Conservation (phyloP, 2,888 invertebrate genomes). For the Dexiosoma caninum region DNA sequence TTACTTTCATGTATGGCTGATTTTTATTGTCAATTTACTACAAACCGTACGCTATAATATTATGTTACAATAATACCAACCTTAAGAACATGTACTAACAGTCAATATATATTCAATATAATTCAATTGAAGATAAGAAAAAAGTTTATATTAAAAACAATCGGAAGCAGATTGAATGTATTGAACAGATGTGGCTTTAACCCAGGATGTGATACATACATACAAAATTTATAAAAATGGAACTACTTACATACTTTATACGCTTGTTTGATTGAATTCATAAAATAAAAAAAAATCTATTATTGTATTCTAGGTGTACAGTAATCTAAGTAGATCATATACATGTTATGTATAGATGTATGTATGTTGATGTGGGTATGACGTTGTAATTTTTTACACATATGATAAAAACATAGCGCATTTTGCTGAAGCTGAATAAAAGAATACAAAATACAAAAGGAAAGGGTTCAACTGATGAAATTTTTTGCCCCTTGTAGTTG, state of each 20-base stretch:
- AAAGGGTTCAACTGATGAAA: conserved; percentile 32
- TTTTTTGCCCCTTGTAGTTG: background rate
- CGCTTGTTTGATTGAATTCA: background rate
- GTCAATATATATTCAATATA: conserved; percentile 23
- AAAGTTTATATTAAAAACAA: background rate
- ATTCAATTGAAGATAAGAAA: conserved; percentile 19
- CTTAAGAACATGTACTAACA: background rate
- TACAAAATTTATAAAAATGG: background rate
- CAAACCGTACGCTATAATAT: conserved; percentile 41
- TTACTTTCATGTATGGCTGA: conserved; percentile 75
- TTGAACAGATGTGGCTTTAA: background rate
- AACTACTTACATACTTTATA: background rate
- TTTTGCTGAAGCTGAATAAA: background rate
- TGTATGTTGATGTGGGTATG: no score
- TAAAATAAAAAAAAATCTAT: background rate
- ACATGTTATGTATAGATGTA: no score
- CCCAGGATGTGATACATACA: background rate
- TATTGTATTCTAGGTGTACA: no score
- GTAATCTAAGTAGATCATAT: no score
- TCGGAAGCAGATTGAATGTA: conserved; percentile 8
- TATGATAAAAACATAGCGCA: conserved; percentile 41
- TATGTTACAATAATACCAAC: conserved; percentile 67
- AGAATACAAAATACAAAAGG: background rate
- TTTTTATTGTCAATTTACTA: conserved; percentile 75
- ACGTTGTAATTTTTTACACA: background rate